A percentile compares a stretch with the other conserved stretches of the same genome.
Conservation (phyloP, 1,140 invertebrate genomes). For the Cryptotermes secundus region DNA sequence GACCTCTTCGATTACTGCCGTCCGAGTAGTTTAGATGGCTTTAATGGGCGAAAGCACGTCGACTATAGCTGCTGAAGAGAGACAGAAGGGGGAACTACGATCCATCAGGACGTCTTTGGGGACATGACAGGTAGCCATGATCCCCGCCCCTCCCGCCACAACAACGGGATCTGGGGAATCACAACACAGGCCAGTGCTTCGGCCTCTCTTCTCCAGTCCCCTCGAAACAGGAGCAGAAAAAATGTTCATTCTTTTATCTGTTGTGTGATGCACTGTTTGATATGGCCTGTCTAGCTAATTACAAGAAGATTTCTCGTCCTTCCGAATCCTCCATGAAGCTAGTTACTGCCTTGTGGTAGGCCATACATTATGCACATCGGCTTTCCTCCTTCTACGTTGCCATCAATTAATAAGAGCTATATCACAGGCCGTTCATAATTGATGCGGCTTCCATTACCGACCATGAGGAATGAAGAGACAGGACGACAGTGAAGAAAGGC, state of each 20-base stretch:
- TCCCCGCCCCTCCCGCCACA: neutral
- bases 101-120: neutral
- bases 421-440: slow-evolving; percentile 50
- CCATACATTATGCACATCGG: slow-evolving; percentile 47
- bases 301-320: neutral
- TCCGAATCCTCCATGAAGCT: too few relatives aligned
- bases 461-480: neutral
- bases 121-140: neutral
- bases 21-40: too few relatives aligned
- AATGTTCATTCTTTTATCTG: neutral
- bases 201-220: neutral
- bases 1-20: too few relatives aligned
- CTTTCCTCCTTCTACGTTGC: slow-evolving; percentile 42
- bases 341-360: neutral
- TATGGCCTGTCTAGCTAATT: neutral
- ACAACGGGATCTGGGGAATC: neutral
- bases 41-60: neutral
- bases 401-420: slow-evolving; percentile 53
- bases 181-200: neutral
- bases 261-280: neutral
- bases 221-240: neutral
- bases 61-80: neutral
- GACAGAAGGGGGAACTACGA: neutral
- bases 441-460: slow-evolving; percentile 46
- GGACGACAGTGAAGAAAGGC: slow-evolving; percentile 21